These are phyloP conservation scores for Eupeodes corollae DNA, from an alignment of 1,140 invertebrate species.

Conservation along the genomic window DNA sequence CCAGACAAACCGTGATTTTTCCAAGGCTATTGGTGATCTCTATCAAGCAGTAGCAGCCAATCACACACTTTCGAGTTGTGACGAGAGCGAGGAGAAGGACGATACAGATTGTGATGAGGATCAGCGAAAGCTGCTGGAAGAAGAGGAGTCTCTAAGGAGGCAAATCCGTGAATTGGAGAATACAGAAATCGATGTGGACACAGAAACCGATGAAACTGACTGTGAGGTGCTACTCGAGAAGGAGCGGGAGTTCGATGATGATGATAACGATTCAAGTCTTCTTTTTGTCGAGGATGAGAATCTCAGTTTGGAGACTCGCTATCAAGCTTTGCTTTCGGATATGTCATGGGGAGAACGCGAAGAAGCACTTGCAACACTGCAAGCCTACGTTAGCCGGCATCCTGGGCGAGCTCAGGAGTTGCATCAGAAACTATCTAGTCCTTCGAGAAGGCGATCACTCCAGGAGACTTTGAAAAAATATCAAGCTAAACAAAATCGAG, in stretches of 20 bases:
- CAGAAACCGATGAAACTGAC: constrained; percentile 66
- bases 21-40: constrained; percentile 32
- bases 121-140: constrained; percentile 57
- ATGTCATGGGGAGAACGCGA: constrained; percentile 70
- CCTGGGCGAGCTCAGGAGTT: constrained; percentile 81
- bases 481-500: constrained; percentile 79
- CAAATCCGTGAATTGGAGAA: constrained; percentile 68
- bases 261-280: constrained; percentile 13
- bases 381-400: constrained; percentile 66
- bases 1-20: constrained; percentile 35
- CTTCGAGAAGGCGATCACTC: constrained; percentile 68
- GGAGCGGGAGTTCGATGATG: constrained; percentile 12
- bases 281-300: constrained; percentile 24
- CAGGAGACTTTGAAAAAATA: constrained; percentile 68
- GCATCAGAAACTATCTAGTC: constrained; percentile 87
- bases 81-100: constrained; percentile 30
- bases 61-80: constrained; percentile 19
- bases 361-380: constrained; percentile 61
- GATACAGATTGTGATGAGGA: constrained; percentile 38
- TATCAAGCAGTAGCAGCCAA: constrained; percentile 26
- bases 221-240: constrained; percentile 29
- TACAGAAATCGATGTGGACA: constrained; percentile 69
- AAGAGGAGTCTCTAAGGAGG: constrained; percentile 67
- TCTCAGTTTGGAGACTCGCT: constrained; percentile 46
- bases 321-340: constrained; percentile 60